Conservation (phyloP, 1,140 invertebrate species). For the Nasonia giraulti region DNA sequence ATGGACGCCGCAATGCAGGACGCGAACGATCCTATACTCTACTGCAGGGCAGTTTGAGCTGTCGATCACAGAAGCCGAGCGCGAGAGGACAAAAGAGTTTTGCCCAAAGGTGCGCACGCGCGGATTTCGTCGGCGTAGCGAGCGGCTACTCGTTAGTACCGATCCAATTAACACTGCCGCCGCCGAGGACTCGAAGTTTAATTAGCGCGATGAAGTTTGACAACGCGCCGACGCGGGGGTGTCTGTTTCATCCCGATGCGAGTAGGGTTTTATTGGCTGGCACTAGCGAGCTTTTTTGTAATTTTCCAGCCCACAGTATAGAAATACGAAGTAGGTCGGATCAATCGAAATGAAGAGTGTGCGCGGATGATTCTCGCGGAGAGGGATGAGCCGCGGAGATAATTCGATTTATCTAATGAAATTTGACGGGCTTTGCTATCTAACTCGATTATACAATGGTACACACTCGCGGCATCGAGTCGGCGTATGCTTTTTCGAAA, state of each 20-base stretch:
- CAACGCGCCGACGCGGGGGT: not conserved
- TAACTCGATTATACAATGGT: not conserved
- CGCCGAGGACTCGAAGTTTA: not conserved
- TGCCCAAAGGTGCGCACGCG: not conserved
- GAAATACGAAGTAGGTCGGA: not conserved
- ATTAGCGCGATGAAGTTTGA: slow-evolving; percentile 1
- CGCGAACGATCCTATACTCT: not conserved
- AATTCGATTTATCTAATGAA: slow-evolving; percentile 6
- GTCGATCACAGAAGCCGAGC: slow-evolving; percentile 26
- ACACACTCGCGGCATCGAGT: too few species aligned
- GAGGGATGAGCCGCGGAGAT: not conserved
- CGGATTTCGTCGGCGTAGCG: not conserved
- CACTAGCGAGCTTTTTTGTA: not conserved
- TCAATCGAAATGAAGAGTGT: not conserved
- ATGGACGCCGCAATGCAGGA: slow-evolving; percentile 4
- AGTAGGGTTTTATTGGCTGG: too few species aligned
- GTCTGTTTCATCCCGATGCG: too few species aligned
- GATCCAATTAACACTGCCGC: slow-evolving; percentile 23
- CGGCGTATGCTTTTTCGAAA: too few species aligned
- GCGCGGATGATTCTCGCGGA: not conserved
- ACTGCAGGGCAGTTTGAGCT: slow-evolving; percentile 26
- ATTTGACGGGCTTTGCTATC: not conserved
- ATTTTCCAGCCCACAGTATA: not conserved
- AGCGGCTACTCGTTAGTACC: slow-evolving; percentile 9
- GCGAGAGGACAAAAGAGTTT: not conserved